A percentile compares a stretch with the other conserved stretches of the same genome.
Conservation (phyloP, 2,113 vertebrate genomes). For the Dipodomys merriami region DNA sequence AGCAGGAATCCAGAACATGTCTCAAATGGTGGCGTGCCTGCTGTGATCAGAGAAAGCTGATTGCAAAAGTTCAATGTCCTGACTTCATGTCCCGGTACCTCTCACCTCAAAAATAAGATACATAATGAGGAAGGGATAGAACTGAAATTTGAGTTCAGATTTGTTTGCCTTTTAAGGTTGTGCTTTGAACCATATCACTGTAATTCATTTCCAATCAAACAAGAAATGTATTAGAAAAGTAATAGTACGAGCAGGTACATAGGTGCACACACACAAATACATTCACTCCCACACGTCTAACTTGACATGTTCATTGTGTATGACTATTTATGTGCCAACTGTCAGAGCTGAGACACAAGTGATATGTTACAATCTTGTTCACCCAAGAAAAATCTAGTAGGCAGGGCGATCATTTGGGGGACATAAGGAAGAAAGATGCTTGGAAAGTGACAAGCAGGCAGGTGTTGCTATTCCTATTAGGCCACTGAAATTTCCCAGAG, state of each 20-base stretch:
- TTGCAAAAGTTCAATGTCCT: too few relatives aligned
- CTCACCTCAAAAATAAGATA: too few relatives aligned
- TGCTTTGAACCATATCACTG: background rate
- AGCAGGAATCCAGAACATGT: too few relatives aligned
- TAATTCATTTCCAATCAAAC: background rate
- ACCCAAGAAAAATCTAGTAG: constrained; percentile 67
- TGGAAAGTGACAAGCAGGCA: constrained; percentile 48
- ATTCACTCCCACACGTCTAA: background rate
- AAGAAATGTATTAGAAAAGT: background rate
- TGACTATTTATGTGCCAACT: constrained; percentile 2
- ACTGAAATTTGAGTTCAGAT: background rate
- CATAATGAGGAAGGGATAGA: too few relatives aligned
- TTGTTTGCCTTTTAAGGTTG: background rate
- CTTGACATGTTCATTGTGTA: background rate
- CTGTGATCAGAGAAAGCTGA: too few relatives aligned
- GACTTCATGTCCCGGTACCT: too few relatives aligned
- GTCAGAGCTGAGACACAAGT: constrained; percentile 45
- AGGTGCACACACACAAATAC: fast-evolving
- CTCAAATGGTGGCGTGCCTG: too few relatives aligned
- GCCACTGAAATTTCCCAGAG: constrained; percentile 57
- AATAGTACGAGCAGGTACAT: background rate
- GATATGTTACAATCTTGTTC: constrained; percentile 28
- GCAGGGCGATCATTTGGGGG: background rate
- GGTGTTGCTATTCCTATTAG: constrained; percentile 68
- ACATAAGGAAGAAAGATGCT: constrained; percentile 63